Percentiles rank a stretch among this genome's conserved stretches.
Conservation (phyloP, 2,888 invertebrate species). For the Sarcophaga carnaria region DNA sequence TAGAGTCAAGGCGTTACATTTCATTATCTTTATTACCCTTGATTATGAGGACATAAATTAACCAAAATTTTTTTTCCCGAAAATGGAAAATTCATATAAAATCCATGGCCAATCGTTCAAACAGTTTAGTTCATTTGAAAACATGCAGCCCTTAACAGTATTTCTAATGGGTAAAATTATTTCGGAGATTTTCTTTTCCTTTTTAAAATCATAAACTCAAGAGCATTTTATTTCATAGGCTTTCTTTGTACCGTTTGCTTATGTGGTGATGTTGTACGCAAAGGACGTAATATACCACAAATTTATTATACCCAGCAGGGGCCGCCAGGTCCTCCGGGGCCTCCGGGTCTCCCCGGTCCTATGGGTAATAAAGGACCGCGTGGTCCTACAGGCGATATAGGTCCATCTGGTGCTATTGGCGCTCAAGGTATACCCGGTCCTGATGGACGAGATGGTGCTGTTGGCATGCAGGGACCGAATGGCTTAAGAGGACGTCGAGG, state of each 20-base stretch:
- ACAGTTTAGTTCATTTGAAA: no score
- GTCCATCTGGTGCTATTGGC: slow-evolving; percentile 68
- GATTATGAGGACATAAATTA: no score
- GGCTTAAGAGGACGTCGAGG: slow-evolving; percentile 53
- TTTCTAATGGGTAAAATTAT: no score
- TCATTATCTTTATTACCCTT: no score
- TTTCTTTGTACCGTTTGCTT: slow-evolving; percentile 18
- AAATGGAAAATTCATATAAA: no score
- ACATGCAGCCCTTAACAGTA: no score
- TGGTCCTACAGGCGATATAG: slow-evolving; percentile 71
- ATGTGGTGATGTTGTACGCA: slow-evolving; percentile 12
- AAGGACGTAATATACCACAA: slow-evolving; percentile 55
- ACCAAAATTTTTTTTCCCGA: no score
- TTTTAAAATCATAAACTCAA: no score
- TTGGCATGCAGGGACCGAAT: slow-evolving; percentile 65
- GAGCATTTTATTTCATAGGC: not conserved
- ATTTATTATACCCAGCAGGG: slow-evolving; percentile 72
- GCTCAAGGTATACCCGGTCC: slow-evolving; percentile 67
- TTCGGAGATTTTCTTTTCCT: no score
- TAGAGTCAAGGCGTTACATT: no score
- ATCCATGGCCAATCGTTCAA: no score
- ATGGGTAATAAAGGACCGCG: slow-evolving; percentile 70
- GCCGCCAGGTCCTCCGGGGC: slow-evolving; percentile 72
- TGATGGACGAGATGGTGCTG: slow-evolving; percentile 67
- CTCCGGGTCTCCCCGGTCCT: slow-evolving; percentile 69